Evolutionary conservation across 30 jellyfish, hydroid and myxozoan species (phyloP).

Genomic region (Aurelia sp.): DNA sequence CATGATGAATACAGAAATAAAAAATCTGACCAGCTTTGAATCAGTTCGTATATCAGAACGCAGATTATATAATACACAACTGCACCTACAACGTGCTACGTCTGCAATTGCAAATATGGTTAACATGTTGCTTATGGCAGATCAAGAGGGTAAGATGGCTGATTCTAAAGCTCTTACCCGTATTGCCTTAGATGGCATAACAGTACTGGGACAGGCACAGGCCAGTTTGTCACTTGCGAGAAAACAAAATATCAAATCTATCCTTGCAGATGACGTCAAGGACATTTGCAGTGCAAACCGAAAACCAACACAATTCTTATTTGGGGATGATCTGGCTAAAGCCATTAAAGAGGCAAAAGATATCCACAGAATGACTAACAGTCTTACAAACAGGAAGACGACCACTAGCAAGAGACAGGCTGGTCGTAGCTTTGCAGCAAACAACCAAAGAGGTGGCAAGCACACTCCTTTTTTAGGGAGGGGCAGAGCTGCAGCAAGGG

Average conservation of each 20-base stretch:
- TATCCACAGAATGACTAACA: slow-evolving; percentile 14
- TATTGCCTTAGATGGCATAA: too few relatives aligned
- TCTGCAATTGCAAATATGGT: neutral
- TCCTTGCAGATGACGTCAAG: too few relatives aligned
- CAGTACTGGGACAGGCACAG: too few relatives aligned
- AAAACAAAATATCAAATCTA: too few relatives aligned
- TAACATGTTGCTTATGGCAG: slow-evolving; percentile 16
- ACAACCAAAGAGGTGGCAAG: neutral
- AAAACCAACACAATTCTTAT: slow-evolving; percentile 11
- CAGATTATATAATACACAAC: slow-evolving; percentile 8
- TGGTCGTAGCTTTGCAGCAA: neutral
- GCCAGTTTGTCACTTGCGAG: too few relatives aligned
- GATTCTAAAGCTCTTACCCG: too few relatives aligned
- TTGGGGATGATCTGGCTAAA: slow-evolving; percentile 36
- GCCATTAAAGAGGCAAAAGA: slow-evolving; percentile 25
- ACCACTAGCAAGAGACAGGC: slow-evolving; percentile 6
- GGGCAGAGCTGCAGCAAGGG: slow-evolving; percentile 4
- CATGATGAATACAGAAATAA: too few relatives aligned
- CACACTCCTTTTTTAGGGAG: slow-evolving; percentile 32
- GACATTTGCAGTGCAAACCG: neutral
- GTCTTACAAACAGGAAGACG: neutral
- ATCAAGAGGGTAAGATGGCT: slow-evolving; percentile 10
- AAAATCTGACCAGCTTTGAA: neutral
- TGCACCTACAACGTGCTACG: too few relatives aligned
- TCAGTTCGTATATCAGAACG: slow-evolving; percentile 22